These are phyloP conservation scores for Drosophila simulans DNA, from an alignment of 1,140 invertebrate genomes.

Conservation along the genomic window DNA sequence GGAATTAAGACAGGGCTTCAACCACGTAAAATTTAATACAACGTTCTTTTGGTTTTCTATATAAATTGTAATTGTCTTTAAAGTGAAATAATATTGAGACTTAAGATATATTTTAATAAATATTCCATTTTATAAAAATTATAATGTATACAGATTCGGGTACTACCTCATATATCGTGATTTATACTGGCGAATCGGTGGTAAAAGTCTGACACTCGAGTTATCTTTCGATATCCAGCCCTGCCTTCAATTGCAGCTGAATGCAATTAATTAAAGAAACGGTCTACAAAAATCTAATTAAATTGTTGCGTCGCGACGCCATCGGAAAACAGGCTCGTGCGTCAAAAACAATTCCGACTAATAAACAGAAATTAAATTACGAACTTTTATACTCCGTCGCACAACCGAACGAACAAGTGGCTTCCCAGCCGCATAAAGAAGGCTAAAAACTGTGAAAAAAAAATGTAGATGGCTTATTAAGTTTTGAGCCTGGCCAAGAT, in stretches of 20 bases:
- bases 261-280: conserved; percentile 60
- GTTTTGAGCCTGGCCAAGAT: conserved; percentile 43
- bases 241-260: conserved; percentile 37
- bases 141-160: too few relatives aligned
- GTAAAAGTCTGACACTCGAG: too few relatives aligned
- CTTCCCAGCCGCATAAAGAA: neutral
- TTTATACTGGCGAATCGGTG: too few relatives aligned
- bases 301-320: conserved; percentile 45
- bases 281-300: conserved; percentile 57
- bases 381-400: conserved; percentile 45
- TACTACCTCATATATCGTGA: too few relatives aligned
- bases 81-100: too few relatives aligned
- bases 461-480: conserved; percentile 45
- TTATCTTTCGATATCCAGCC: conserved; percentile 3
- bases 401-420: conserved; percentile 8
- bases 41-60: too few relatives aligned
- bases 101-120: too few relatives aligned
- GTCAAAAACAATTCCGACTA: conserved; percentile 62
- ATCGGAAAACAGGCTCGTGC: conserved; percentile 1
- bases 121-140: too few relatives aligned
- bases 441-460: neutral
- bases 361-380: conserved; percentile 82
- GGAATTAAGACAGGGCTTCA: neutral
- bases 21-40: neutral
- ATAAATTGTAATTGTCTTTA: too few relatives aligned